Conservation (phyloP, 2,113 vertebrate genomes). For the Salvator merianae region DNA sequence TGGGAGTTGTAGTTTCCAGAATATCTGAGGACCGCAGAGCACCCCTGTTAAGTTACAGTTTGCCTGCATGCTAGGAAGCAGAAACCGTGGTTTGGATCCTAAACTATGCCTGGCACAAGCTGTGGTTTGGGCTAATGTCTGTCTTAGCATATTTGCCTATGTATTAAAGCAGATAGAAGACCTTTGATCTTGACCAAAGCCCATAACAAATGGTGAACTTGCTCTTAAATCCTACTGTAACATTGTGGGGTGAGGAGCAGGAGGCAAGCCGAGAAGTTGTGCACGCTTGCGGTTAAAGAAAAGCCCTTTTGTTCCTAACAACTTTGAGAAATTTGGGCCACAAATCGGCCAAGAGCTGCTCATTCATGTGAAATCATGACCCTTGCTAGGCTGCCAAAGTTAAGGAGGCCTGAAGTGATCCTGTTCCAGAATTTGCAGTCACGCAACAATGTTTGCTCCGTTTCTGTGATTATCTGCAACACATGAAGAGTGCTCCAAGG, state of each 20-base stretch:
- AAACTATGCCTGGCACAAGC: not conserved
- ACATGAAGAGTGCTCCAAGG: rapidly evolving
- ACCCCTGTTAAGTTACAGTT: too few relatives aligned
- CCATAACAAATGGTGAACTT: not conserved
- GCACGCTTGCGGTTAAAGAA: constrained; percentile 5
- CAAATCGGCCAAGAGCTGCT: constrained; percentile 20
- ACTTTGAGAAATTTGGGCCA: not conserved
- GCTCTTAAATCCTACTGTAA: not conserved
- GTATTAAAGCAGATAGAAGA: not conserved
- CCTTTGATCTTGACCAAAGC: constrained; percentile 1
- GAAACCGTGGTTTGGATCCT: not conserved
- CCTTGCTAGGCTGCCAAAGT: constrained; percentile 11
- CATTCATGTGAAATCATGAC: constrained; percentile 24
- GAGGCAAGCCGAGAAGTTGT: not conserved
- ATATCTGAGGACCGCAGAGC: too few relatives aligned
- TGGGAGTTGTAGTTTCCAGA: too few relatives aligned
- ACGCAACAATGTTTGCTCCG: not conserved
- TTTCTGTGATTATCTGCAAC: too few relatives aligned
- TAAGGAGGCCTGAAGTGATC: not conserved
- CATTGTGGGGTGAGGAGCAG: not conserved
- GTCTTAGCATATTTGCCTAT: not conserved
- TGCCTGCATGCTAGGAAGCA: too few relatives aligned
- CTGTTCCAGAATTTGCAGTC: not conserved
- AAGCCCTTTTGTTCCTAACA: constrained; percentile 28
- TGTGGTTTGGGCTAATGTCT: not conserved